These are phyloP conservation scores for Sphaerodactylus townsendi DNA, from an alignment of 2,113 vertebrate species.

Conservation along the genomic window DNA sequence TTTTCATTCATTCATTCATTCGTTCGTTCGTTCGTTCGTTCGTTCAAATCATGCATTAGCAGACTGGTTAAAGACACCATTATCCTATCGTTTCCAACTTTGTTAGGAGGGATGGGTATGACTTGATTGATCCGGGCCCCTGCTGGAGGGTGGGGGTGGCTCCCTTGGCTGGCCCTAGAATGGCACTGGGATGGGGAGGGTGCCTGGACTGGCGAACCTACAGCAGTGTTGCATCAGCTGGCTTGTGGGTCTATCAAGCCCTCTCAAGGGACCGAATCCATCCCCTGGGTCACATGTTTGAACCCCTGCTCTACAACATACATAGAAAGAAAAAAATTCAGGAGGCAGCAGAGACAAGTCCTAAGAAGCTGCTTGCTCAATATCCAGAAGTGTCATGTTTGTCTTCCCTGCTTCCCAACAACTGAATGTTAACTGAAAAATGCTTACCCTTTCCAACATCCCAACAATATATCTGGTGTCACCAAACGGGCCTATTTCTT, in stretches of 20 bases:
- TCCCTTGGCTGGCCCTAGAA: too few species aligned
- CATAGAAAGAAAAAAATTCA: neutral
- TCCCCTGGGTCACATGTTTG: too few species aligned
- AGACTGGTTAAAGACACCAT: neutral
- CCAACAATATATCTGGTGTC: constrained; percentile 97
- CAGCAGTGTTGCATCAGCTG: too few species aligned
- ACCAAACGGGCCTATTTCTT: constrained; percentile 95
- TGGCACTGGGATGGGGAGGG: too few species aligned
- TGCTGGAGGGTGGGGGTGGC: too few species aligned
- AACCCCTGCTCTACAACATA: too few species aligned
- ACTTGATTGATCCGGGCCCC: too few species aligned
- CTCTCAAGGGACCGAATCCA: too few species aligned
- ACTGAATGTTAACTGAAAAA: neutral
- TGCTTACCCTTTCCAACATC: constrained; percentile 94
- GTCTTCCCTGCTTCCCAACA: neutral
- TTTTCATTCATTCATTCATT: neutral
- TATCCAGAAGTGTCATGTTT: neutral
- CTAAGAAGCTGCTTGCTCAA: neutral
- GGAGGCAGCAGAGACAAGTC: neutral
- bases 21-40: too few species aligned
- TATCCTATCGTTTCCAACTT: neutral
- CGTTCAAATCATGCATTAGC: neutral
- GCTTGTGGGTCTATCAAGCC: too few species aligned
- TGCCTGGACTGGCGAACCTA: too few species aligned
- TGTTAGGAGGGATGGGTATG: too few species aligned